Base-by-base conservation (phyloP, 2,888 invertebrate genomes). In the Alviniconcha strummeri region DNA sequence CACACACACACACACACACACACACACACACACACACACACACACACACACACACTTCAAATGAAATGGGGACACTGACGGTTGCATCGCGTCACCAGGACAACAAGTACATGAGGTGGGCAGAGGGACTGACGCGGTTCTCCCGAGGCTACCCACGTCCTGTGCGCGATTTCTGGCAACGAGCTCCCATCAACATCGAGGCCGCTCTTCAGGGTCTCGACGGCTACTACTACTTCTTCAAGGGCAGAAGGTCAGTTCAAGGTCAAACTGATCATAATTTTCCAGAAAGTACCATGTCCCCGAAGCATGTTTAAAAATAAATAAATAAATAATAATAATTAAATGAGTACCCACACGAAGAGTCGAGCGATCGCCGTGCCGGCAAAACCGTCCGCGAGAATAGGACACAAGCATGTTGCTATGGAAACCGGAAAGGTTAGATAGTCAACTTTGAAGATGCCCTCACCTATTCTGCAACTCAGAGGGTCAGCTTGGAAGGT, bases 221-320 rank as follows among this genome's bases (percentile, higher is more conserved):
- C 60, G 83, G 90, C 0, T 79, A 83, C 13, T 88, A 88, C 1
- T 91, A 90, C 83, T 89, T 91, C 87, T 91, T 91, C 85, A 91
- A 90, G 82, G 91, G 91, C 13, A 83, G n/a, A 54, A 89, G 89
- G 90, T 90, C 85, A 87, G 90, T 78, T 56, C 60, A 78, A 78
- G 36, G 60, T 60, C 57, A n/a, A n/a, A 76, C 52, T 36, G 36
- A 36, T 36, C 36, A 36, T 36, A 36, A 36, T 80, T 57, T 55
- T 69, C 17, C 71, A 54, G n/a, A 54, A 13, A 72, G 13, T 13
- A 67, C 17, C 67, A 17, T 67, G 15, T 67, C 13, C 67, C 17
- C 17, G 2, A 67, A 15, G 67, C 13, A 3, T 15, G 13, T 15
- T 13, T 2, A 17, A 67, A 15, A 17, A 9, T 9, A 13, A 15